Conservation (phyloP, 2,113 vertebrate species). For the Ophiodon elongatus region DNA sequence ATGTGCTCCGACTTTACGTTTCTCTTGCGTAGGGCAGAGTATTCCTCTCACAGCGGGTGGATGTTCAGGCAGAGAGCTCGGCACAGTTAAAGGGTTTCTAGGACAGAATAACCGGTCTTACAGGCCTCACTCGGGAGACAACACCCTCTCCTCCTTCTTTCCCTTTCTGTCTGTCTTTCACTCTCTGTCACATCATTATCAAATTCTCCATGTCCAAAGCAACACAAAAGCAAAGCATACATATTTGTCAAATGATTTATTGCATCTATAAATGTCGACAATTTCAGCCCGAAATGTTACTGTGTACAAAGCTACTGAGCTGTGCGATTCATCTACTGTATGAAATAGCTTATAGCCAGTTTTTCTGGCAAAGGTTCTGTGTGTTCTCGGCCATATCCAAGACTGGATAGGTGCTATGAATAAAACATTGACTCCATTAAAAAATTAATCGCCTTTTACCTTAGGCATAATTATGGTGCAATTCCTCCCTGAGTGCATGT, state of each 20-base stretch:
- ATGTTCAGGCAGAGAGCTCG: conserved; percentile 47
- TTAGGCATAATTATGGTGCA: conserved; percentile 82
- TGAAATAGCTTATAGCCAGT: conserved; percentile 53
- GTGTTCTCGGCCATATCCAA: conserved; percentile 65
- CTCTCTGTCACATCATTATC: conserved; percentile 16
- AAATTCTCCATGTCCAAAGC: conserved; percentile 18
- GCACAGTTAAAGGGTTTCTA: conserved; percentile 66
- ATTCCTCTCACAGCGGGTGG: conserved; percentile 49
- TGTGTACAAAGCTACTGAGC: conserved; percentile 29
- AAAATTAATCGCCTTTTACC: conserved; percentile 84
- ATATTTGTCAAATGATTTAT: conserved; percentile 38
- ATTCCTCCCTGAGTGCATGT: conserved; percentile 65
- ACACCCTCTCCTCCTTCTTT: conserved; percentile 55
- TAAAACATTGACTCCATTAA: conserved; percentile 86
- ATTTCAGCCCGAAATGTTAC: conserved; percentile 21
- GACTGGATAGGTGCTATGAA: conserved; percentile 78
- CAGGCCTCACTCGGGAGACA: conserved; percentile 59
- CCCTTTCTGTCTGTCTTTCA: conserved; percentile 16
- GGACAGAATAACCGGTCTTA: conserved; percentile 72
- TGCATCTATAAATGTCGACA: conserved; percentile 19
- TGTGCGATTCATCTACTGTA: conserved; percentile 33
- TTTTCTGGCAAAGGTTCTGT: conserved; percentile 53
- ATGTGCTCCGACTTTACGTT: conserved; percentile 35
- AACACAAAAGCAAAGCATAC: neutral
- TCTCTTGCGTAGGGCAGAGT: conserved; percentile 22